These are phyloP conservation scores for Drosophila lacicola DNA, from an alignment of 2,888 invertebrate species.

Conservation along the genomic window DNA sequence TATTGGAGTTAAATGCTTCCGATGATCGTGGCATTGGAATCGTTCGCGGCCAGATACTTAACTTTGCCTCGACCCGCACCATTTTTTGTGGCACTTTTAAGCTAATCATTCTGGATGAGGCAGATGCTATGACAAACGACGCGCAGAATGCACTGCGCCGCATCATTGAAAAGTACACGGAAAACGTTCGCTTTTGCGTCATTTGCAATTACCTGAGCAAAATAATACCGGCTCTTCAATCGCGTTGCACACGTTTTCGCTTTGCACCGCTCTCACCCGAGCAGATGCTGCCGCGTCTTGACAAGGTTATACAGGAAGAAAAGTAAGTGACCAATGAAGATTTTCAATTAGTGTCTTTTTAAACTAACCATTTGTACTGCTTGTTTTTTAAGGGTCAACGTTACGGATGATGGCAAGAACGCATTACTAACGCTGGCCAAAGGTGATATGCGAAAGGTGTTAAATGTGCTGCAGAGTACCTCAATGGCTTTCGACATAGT, in stretches of 20 bases:
- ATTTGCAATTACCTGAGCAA: slow-evolving; percentile 99
- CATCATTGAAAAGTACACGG: slow-evolving; percentile 99
- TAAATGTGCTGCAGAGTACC: slow-evolving; percentile 98
- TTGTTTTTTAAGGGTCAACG: slow-evolving; percentile 88
- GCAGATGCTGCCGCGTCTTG: slow-evolving; percentile 95
- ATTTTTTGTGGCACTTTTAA: slow-evolving; percentile 97
- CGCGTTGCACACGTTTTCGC: slow-evolving; percentile 97
- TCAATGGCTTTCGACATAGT: slow-evolving; percentile 96
- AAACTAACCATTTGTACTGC: background rate
- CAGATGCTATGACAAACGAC: slow-evolving; percentile 99
- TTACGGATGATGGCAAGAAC: slow-evolving; percentile 94
- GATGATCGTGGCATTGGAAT: slow-evolving; percentile 99
- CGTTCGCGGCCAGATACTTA: slow-evolving; percentile 96
- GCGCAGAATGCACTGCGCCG: slow-evolving; percentile 98
- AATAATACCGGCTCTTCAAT: slow-evolving; percentile 99
- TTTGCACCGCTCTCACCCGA: slow-evolving; percentile 95
- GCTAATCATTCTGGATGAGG: slow-evolving; percentile 98
- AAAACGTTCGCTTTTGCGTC: slow-evolving; percentile 98
- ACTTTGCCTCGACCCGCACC: slow-evolving; percentile 98
- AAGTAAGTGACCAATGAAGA: slow-evolving; percentile 86
- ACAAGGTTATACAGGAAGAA: slow-evolving; percentile 93
- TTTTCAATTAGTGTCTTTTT: background rate
- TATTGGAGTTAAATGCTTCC: slow-evolving; percentile 97
- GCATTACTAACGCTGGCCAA: slow-evolving; percentile 95
- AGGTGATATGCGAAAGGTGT: slow-evolving; percentile 98